Base-by-base conservation (phyloP, 2,888 invertebrate genomes). In the Gonocerus acuteangulatus region DNA sequence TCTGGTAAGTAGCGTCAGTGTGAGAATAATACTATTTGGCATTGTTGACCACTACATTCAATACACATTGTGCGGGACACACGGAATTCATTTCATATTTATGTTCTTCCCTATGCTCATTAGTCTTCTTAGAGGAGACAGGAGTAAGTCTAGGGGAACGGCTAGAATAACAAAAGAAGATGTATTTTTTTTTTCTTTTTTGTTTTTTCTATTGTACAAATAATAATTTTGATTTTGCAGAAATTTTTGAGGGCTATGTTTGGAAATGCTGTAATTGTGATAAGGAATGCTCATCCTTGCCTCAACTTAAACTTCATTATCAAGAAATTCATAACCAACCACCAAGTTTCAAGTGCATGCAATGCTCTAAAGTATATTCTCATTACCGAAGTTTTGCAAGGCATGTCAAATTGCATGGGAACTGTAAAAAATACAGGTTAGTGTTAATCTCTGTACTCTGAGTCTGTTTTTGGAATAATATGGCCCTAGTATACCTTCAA, bases 341-440 rank as follows among this genome's bases (percentile, higher is more conserved):
- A 3, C 69, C 71, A 11, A 63, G 68, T 61, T 71, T 69, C 58
- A 70, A 69, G 52, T 71, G 72, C 61, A 63, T 66, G 4, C 62
- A 66, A 27, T 71, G 70, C 62, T 62, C 64, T 18, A 71, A 70
- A 64, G 67, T 69, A 4, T 71, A 70, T 54, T 68, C 66, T 15
- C 63, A 68, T 2, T 71, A 71, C 45, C 65, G 70, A 39, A 71
- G 69, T 64, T 72, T 71, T 62, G 67, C 70, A 11, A 66, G 69
- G 23, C 71, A 71, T 64, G 68, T 70, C n/a, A 69, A 69, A 59
- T 58, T 68, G 45, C 71, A 71, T 59, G 64, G 65, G 16, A 64
- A 68, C 61, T 67, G 68, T 22, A 69, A 68, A 32, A 68, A 69
- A 64, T 71, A 68, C 65, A 67, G 62, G 72, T 71, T 63, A 67